Evolutionary conservation across 2,888 invertebrate species (phyloP).

Genomic region (Syritta pipiens): DNA sequence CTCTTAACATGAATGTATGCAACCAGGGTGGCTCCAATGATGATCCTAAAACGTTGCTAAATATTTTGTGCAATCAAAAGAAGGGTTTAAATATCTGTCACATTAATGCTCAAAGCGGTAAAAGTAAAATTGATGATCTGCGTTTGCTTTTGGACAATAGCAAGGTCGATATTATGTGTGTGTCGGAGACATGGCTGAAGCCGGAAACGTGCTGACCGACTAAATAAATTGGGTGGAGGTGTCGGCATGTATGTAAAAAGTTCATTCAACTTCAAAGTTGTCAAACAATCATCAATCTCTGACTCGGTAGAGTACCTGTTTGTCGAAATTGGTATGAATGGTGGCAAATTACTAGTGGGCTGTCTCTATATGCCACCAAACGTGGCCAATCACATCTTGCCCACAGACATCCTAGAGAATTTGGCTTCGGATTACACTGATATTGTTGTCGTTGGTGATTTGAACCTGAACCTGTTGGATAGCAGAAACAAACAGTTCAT

Average conservation of each 20-base stretch:
- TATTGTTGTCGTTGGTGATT: no score
- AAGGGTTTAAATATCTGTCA: no score
- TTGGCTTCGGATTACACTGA: no score
- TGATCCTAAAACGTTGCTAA: neutral
- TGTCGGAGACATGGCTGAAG: conserved; percentile 25
- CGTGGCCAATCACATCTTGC: no score
- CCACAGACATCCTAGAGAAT: no score
- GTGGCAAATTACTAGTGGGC: no score
- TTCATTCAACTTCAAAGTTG: no score
- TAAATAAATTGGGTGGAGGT: neutral
- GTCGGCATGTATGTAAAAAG: neutral
- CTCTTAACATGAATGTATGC: no score
- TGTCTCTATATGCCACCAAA: no score
- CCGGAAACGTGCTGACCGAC: neutral
- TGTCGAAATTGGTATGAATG: no score
- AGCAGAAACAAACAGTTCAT: neutral
- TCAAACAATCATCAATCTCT: no score
- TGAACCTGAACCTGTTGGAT: neutral
- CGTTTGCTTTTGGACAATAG: neutral
- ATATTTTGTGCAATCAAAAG: conserved; percentile 9
- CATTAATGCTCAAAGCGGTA: neutral
- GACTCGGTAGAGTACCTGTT: no score
- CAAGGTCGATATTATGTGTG: conserved; percentile 3
- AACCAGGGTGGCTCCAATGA: neutral
- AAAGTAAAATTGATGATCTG: conserved; percentile 17